These are phyloP conservation scores for Spodoptera picta DNA, from an alignment of 2,888 invertebrate species.

Conservation along the genomic window DNA sequence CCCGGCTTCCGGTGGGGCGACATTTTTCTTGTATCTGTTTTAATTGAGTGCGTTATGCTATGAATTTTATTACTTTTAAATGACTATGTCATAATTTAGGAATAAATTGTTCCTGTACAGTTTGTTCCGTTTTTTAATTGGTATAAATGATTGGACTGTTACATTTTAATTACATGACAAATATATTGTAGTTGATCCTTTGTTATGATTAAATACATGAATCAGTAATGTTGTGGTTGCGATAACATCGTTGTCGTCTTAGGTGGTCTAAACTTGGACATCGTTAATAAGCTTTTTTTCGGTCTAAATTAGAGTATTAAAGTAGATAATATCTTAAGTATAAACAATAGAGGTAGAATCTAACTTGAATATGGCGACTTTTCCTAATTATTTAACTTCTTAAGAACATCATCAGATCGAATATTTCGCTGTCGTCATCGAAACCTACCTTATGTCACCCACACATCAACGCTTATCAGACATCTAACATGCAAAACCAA, in stretches of 20 bases:
- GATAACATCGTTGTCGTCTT: conserved; percentile 48
- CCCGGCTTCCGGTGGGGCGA: conserved; percentile 56
- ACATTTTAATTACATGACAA: conserved; percentile 42
- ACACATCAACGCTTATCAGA: conserved; percentile 39
- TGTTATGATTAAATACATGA: conserved; percentile 34
- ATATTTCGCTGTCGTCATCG: conserved; percentile 3
- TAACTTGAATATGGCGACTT: not conserved
- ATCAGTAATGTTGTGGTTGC: conserved; percentile 15
- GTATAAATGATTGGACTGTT: conserved; percentile 36
- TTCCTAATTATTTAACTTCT: too few relatives aligned
- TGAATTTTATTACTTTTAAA: conserved; percentile 39
- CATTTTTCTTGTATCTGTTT: conserved; percentile 50
- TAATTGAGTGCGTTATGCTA: conserved; percentile 41
- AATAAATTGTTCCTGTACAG: conserved; percentile 40
- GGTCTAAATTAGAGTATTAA: conserved; percentile 28
- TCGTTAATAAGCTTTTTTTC: conserved; percentile 37
- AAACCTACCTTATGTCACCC: conserved; percentile 19
- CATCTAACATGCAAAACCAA: conserved; percentile 49
- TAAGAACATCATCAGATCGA: not conserved
- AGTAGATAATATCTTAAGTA: conserved; percentile 19
- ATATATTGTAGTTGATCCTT: conserved; percentile 32
- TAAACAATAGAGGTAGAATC: not conserved
- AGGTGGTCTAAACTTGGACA: conserved; percentile 48
- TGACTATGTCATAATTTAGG: conserved; percentile 36
- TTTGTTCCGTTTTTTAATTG: conserved; percentile 39